These are phyloP conservation scores for Xanthia togata DNA, from an alignment of 2,888 invertebrate species.

Conservation along the genomic window DNA sequence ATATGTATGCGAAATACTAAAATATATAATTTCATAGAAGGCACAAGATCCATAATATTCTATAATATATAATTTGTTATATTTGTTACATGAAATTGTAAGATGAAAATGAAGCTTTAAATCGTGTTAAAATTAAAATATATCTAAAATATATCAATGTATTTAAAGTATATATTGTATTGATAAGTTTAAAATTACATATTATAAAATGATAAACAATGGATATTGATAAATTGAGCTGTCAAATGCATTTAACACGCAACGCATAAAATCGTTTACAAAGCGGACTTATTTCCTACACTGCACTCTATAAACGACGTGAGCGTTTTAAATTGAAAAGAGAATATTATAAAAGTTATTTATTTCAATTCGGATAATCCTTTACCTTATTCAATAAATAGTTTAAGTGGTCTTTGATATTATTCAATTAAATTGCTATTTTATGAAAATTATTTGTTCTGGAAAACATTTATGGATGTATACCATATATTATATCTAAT, in stretches of 20 bases:
- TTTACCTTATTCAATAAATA: slow-evolving; percentile 45
- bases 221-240: slow-evolving; percentile 41
- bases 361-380: slow-evolving; percentile 33
- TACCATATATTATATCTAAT: slow-evolving; percentile 53
- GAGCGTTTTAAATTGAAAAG: slow-evolving; percentile 30
- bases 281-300: slow-evolving; percentile 38
- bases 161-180: slow-evolving; percentile 63
- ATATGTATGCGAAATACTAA: slow-evolving; percentile 51
- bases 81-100: slow-evolving; percentile 78
- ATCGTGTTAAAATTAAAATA: slow-evolving; percentile 84
- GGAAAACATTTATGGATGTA: slow-evolving; percentile 56
- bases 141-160: slow-evolving; percentile 68
- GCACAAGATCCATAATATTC: slow-evolving; percentile 49
- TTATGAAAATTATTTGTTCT: slow-evolving; percentile 52
- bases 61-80: slow-evolving; percentile 70
- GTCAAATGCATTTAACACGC: slow-evolving; percentile 44
- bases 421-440: slow-evolving; percentile 51
- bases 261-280: slow-evolving; percentile 12
- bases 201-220: slow-evolving; percentile 44
- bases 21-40: slow-evolving; percentile 61
- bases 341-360: slow-evolving; percentile 33
- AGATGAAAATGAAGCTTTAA: slow-evolving; percentile 88
- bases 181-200: slow-evolving; percentile 58
- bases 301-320: slow-evolving; percentile 23
- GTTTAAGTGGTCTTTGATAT: slow-evolving; percentile 52